phyloP scores from a whole-genome alignment of 2,797 vertebrate species.

The Florisuga fusca region DNA sequence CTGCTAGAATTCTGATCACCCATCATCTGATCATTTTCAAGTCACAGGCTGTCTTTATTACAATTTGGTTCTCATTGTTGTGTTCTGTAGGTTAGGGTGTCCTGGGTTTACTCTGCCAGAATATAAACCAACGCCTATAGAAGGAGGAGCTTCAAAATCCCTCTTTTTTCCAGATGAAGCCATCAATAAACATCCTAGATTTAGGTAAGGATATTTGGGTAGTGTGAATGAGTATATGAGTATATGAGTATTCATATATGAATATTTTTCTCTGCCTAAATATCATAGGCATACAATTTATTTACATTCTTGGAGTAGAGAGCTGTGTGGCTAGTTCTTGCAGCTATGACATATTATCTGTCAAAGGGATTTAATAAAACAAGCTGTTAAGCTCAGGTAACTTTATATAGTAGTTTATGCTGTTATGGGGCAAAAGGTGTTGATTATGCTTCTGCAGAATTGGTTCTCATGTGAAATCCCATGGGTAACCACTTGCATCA shows the following conservation, averaged over 20 bases:
- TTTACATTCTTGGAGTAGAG: background rate
- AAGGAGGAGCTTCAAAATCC: conserved; percentile 92
- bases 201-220: conserved; percentile 83
- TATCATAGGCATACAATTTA: background rate
- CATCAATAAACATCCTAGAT: conserved; percentile 95
- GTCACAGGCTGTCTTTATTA: background rate
- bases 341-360: background rate
- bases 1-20: background rate
- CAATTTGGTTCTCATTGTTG: conserved; percentile 43
- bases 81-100: conserved; percentile 89
- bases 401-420: background rate
- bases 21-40: background rate
- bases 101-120: conserved; percentile 93
- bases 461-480: background rate
- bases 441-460: background rate
- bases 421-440: background rate
- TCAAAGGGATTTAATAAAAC: background rate
- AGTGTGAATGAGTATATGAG: background rate
- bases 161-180: conserved; percentile 97
- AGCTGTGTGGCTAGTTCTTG: background rate
- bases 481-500: background rate
- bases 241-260: no score
- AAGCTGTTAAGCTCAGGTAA: background rate
- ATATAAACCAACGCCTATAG: conserved; percentile 86
- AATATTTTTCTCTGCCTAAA: background rate